These are phyloP conservation scores for Eptatretus burgeri DNA, from an alignment of 2,113 vertebrate genomes.

Conservation along the genomic window DNA sequence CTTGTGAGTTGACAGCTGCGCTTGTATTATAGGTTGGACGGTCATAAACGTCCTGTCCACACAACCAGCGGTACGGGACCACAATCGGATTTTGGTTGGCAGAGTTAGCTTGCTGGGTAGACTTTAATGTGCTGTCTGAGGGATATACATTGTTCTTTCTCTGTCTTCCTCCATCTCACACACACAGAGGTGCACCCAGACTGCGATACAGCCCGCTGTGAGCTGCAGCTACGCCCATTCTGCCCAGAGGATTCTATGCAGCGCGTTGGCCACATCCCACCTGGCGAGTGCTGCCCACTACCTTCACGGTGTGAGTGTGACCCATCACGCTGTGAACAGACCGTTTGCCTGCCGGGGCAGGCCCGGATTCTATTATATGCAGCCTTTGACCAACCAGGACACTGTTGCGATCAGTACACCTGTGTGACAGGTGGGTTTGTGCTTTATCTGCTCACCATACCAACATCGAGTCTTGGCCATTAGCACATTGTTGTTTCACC, in stretches of 20 bases:
- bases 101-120: too few species aligned
- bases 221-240: conserved; percentile 57
- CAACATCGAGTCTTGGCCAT: too few species aligned
- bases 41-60: too few species aligned
- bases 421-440: conserved; percentile 17
- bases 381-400: conserved; percentile 48
- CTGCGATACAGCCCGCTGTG: conserved; percentile 49
- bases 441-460: too few species aligned
- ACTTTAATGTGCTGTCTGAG: too few species aligned
- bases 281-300: conserved; percentile 48
- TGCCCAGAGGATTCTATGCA: conserved; percentile 54
- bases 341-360: conserved; percentile 52
- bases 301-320: conserved; percentile 55
- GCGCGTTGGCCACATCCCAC: conserved; percentile 56
- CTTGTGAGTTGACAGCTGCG: too few species aligned
- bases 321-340: conserved; percentile 45
- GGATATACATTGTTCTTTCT: neutral
- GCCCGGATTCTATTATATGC: conserved; percentile 56
- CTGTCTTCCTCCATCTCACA: neutral
- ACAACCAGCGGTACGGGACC: too few species aligned
- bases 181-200: conserved; percentile 51
- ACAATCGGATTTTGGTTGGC: too few species aligned
- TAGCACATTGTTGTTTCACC: too few species aligned
- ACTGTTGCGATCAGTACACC: conserved; percentile 62
- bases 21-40: too few species aligned